Base-by-base conservation (phyloP, 2,797 vertebrate genomes). In the Lagocephalus sceleratus region DNA sequence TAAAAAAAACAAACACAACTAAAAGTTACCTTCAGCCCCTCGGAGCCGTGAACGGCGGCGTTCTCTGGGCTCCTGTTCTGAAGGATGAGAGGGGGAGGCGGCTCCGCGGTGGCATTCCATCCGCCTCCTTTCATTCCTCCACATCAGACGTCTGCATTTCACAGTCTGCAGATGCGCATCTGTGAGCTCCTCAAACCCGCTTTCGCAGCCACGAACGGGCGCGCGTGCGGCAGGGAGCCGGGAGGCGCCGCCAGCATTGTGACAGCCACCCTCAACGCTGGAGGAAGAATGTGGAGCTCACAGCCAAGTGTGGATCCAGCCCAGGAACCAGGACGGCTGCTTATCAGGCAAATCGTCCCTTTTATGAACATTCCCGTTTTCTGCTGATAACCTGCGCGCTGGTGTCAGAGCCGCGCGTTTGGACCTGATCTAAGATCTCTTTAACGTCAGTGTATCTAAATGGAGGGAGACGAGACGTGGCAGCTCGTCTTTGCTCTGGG, bases 221-320 rank as follows among this genome's bases (percentile, higher is more conserved):
- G 77, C 68, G 48, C 9, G 76, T 71, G 73, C 83, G 87, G 81
- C 84, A 86, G 81, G 63, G 66, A 66, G 76, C 73, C 66, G 73
- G 71, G 84, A 81, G 88, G 88, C 83, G 79, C 71, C 68, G 75
- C 67, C 76, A 68, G 17, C 45, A 22, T 44, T 60, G 71, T 81
- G 75, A 84, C 81, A 61, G 47, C 74, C 41, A 5, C 71, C 62
- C 71, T 58, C 47, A 53, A 54, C 2, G 2, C 56, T 51, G 68
- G 57, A 48, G 14, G 11, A 14, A 35, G 4, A 35, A 35, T 35
- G 3, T 35, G 32, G 57, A 76, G 57, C 68, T 0, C 32, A 19
- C 41, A 53, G 38, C 26, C 35, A 14, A 2, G 19, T 58, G 63
- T 54, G 49, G 43, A 45, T 2, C 40, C 20, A 66, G 48, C n/a